Evolutionary conservation across 1,140 invertebrate species (phyloP).

Genomic region (Trissolcus basalis): DNA sequence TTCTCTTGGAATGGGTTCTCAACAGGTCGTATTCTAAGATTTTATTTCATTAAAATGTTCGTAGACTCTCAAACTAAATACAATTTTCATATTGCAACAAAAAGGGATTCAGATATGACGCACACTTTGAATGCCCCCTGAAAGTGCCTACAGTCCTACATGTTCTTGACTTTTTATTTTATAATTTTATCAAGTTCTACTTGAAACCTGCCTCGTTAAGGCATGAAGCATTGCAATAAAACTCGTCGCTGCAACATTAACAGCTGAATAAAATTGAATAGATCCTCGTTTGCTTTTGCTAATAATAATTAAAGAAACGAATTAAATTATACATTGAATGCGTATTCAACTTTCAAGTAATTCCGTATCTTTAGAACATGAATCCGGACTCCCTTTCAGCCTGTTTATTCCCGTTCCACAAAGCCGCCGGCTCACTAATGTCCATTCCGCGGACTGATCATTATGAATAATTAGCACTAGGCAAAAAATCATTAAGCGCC

Average conservation of each 20-base stretch:
- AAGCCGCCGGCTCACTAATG: slow-evolving; percentile 36
- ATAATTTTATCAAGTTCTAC: slow-evolving; percentile 22
- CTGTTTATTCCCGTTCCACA: slow-evolving; percentile 9
- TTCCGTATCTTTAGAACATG: slow-evolving; percentile 7
- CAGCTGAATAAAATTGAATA: slow-evolving; percentile 10
- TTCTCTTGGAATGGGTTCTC: too few relatives aligned
- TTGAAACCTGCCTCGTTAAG: slow-evolving; percentile 31
- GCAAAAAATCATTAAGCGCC: slow-evolving; percentile 65
- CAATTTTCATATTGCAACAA: too few relatives aligned
- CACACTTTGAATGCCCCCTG: too few relatives aligned
- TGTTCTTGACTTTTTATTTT: too few relatives aligned
- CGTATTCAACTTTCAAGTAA: slow-evolving; percentile 5
- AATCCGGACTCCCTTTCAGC: slow-evolving; percentile 12
- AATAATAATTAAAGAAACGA: slow-evolving; percentile 45
- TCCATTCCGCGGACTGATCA: slow-evolving; percentile 37
- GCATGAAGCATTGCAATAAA: slow-evolving; percentile 16
- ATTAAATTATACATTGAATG: slow-evolving; percentile 35
- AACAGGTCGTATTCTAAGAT: too few relatives aligned
- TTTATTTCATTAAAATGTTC: too few relatives aligned
- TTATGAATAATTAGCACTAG: slow-evolving; percentile 65
- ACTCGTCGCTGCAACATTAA: slow-evolving; percentile 25
- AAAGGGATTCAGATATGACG: too few relatives aligned
- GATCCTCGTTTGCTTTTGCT: slow-evolving; percentile 8
- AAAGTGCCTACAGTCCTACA: too few relatives aligned
- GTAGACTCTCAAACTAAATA: too few relatives aligned